These are phyloP conservation scores for Mechanitis mazaeus DNA, from an alignment of 2,888 invertebrate species.

Conservation along the genomic window DNA sequence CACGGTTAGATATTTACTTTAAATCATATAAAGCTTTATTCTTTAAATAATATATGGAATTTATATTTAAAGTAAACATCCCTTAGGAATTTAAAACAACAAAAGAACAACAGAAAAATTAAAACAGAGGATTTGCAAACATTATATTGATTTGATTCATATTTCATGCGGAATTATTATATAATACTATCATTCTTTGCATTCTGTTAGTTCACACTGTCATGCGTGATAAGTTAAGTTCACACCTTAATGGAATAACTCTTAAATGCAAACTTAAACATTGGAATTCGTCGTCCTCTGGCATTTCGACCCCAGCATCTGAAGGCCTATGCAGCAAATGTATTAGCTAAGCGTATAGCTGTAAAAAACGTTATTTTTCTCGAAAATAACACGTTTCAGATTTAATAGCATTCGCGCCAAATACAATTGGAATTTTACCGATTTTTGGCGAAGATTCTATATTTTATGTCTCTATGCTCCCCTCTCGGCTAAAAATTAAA, in stretches of 20 bases:
- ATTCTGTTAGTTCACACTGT: constrained; percentile 55
- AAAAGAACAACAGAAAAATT: constrained; percentile 3
- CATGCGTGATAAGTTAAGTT: constrained; percentile 53
- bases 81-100: constrained; percentile 5
- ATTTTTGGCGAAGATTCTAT: constrained; percentile 55
- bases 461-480: constrained; percentile 67
- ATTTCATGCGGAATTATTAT: constrained; percentile 8
- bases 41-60: not conserved
- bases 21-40: constrained; percentile 4
- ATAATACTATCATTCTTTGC: constrained; percentile 33
- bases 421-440: constrained; percentile 61
- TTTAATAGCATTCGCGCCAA: constrained; percentile 52
- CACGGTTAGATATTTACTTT: constrained; percentile 24
- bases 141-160: constrained; percentile 2
- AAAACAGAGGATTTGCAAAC: constrained; percentile 5
- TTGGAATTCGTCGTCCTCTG: constrained; percentile 54
- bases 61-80: constrained; percentile 10
- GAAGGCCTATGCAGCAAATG: constrained; percentile 46
- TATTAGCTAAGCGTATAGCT: constrained; percentile 59
- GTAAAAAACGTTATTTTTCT: constrained; percentile 47
- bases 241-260: constrained; percentile 14
- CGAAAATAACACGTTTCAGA: constrained; percentile 45
- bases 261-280: constrained; percentile 31
- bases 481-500: constrained; percentile 75
- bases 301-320: constrained; percentile 43